Percentiles rank a stretch among this genome's conserved stretches.
Evolutionary conservation across 1,140 invertebrate genomes (phyloP).

Genomic region (Coenobita brevimanus): DNA sequence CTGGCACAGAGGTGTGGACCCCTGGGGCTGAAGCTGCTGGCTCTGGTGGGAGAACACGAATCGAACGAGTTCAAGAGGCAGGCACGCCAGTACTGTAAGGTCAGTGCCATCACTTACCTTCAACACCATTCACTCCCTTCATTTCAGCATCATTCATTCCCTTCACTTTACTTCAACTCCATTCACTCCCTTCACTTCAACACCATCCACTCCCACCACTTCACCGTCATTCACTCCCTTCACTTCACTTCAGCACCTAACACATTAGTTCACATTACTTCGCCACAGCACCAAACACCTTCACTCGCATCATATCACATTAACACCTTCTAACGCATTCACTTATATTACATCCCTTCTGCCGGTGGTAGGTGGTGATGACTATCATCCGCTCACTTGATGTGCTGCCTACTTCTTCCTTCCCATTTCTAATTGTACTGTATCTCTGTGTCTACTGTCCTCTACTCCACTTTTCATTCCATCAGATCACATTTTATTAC

Average conservation of each 20-base stretch:
- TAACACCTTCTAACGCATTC: too few relatives aligned
- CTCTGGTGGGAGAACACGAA: background rate
- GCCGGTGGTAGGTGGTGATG: too few relatives aligned
- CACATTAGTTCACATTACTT: background rate
- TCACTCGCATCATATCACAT: too few relatives aligned
- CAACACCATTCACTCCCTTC: too few relatives aligned
- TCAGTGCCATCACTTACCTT: background rate
- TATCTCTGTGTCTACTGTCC: too few relatives aligned
- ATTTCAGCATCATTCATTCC: background rate
- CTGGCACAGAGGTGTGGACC: background rate
- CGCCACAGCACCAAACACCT: background rate
- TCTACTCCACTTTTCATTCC: too few relatives aligned
- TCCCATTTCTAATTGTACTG: too few relatives aligned
- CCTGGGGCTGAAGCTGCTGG: background rate
- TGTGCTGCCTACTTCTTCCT: too few relatives aligned
- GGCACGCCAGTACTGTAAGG: background rate
- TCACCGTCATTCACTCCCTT: too few relatives aligned
- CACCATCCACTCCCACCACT: background rate
- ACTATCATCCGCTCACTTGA: too few relatives aligned
- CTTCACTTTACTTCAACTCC: background rate
- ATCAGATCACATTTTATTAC: too few relatives aligned
- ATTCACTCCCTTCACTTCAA: background rate
- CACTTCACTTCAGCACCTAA: background rate
- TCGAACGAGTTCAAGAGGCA: background rate
- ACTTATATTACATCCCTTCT: too few relatives aligned